Percentiles rank a stretch among this genome's conserved stretches.
Evolutionary conservation across 2,888 invertebrate species (phyloP).

Genomic region (Acanthosoma haemorrhoidale): DNA sequence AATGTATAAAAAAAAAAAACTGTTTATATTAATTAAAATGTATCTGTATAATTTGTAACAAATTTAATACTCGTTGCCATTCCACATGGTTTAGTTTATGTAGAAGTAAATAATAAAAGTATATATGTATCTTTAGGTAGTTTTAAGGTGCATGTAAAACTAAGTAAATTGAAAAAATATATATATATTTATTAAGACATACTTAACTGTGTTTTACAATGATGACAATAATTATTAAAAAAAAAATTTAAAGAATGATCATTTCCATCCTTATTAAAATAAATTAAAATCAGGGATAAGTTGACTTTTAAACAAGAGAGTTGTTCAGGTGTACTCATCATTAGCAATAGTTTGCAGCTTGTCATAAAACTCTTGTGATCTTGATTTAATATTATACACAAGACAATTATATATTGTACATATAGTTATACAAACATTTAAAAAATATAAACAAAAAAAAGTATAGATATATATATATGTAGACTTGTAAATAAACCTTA

Average conservation of each 20-base stretch:
- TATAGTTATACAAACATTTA: neutral
- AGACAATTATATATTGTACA: neutral
- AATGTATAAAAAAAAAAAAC: conserved; percentile 31
- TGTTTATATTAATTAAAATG: conserved; percentile 17
- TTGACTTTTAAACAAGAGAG: conserved; percentile 1
- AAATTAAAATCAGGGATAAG: conserved; percentile 21
- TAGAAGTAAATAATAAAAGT: conserved; percentile 28
- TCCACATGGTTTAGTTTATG: conserved; percentile 33
- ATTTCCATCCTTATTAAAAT: conserved; percentile 6
- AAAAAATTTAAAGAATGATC: neutral
- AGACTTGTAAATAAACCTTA: conserved; percentile 21
- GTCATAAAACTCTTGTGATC: neutral
- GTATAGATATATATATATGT: neutral
- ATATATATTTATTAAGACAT: conserved; percentile 17
- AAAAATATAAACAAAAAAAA: neutral
- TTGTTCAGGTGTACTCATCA: neutral
- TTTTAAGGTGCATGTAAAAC: conserved; percentile 31
- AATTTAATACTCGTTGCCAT: conserved; percentile 37
- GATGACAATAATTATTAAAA: conserved; percentile 34
- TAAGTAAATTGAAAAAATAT: conserved; percentile 30
- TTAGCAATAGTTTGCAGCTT: conserved; percentile 23
- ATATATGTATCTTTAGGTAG: conserved; percentile 29
- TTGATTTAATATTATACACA: neutral
- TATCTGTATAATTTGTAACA: conserved; percentile 28
- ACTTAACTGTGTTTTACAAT: conserved; percentile 35